A percentile compares a stretch with the other conserved stretches of the same genome.
phyloP scores from a whole-genome alignment of 2,888 invertebrate species.

The Taenaris catops region DNA sequence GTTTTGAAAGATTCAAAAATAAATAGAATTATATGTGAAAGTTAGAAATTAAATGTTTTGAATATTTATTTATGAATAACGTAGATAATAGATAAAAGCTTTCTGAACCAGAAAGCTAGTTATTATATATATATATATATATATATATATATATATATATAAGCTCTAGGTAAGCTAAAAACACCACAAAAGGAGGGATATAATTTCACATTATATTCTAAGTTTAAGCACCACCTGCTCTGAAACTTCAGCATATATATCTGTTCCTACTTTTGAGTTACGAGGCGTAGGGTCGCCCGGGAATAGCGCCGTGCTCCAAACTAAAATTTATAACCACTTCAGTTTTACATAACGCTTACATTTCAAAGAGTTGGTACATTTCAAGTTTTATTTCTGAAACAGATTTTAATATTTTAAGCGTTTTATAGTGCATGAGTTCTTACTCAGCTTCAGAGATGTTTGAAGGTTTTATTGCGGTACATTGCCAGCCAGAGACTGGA shows the following conservation, averaged over 20 bases:
- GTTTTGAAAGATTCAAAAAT: too few species aligned
- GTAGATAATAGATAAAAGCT: too few species aligned
- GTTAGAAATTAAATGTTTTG: too few species aligned
- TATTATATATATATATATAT: background rate
- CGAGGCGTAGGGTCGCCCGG: slow-evolving; percentile 36
- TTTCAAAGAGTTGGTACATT: slow-evolving; percentile 11
- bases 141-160: too few species aligned
- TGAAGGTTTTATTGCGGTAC: too few species aligned
- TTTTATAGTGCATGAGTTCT: too few species aligned
- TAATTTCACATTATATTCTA: slow-evolving; percentile 15
- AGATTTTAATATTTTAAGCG: slow-evolving; percentile 3
- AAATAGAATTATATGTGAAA: too few species aligned
- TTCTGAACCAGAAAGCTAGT: background rate
- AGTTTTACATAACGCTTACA: slow-evolving; percentile 21
- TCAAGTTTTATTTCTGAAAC: slow-evolving; percentile 11
- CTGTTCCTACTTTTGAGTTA: slow-evolving; percentile 53
- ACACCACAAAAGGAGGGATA: background rate
- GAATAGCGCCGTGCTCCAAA: slow-evolving; percentile 26
- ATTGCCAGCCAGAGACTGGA: too few species aligned
- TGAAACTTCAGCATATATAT: slow-evolving; percentile 46
- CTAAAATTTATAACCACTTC: slow-evolving; percentile 23
- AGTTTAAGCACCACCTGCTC: slow-evolving; percentile 43
- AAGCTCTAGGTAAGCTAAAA: too few species aligned
- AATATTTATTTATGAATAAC: too few species aligned
- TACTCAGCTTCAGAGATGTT: too few species aligned